Evolutionary conservation across 2,113 vertebrate species (phyloP), one percentile per base, ranked within the genome.

Genomic region (western clawed frog (Xenopus tropicalis)): DNA sequence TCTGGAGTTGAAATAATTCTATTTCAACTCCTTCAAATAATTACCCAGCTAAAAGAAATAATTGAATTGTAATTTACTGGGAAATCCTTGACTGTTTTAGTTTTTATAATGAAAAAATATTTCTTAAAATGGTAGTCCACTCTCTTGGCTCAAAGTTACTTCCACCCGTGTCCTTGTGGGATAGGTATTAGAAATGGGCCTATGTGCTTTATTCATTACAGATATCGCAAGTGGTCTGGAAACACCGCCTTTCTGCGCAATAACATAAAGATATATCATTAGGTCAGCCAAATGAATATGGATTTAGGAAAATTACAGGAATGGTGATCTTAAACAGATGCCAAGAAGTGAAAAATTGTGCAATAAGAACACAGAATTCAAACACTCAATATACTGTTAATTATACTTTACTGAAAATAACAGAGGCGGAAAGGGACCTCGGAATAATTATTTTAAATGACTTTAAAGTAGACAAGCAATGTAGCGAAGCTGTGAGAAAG

Each of bases 321-420:
- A 54, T 54, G 19, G 14, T 54, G 52, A n/a, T 2, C 52, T 54
- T 17, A n/a, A 54, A 20, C 52, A n/a, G 16, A 14, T 48, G 46
- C 46, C 46, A 48, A 48, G 46, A 48, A 48, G 52, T 54, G 19
- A 54, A 17, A 54, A 17, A 54, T 54, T 54, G 52, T 54, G 19
- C 8, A 54, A n/a, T n/a, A 54, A 54, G 46, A 54, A 17, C 52
- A 54, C 52, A n/a, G 19, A 54, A 54, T 54, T 54, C 52, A 54
- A 48, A 48, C 19, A 17, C 52, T n/a, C 52, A 54, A n/a, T 54
- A 17, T 17, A n/a, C 17, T n/a, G 14, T 54, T 54, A 54, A 54
- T 54, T 54, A 54, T 54, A 54, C 52, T 54, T 54, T 54, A 54
- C 19, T 54, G 52, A 54, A 54, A 54, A 54, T 17, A 54, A 54